These are phyloP conservation scores for Actinostola sp. DNA, from an alignment of 92 coral and sea anemone genomes.

Conservation along the genomic window DNA sequence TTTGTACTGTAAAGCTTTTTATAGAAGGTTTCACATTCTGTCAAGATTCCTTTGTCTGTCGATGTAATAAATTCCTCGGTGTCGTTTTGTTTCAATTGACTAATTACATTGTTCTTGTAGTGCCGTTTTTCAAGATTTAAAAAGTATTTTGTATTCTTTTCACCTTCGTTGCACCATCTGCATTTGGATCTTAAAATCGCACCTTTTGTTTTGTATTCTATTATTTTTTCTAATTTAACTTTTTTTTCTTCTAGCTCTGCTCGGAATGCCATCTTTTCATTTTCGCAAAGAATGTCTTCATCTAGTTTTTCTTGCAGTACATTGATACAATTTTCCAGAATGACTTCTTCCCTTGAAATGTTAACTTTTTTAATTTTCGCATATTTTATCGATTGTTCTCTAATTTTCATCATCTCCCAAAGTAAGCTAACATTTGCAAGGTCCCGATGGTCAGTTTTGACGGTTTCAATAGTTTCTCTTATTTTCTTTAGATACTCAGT, in stretches of 20 bases:
- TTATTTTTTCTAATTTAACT: conserved; percentile 18
- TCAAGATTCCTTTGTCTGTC: too few relatives aligned
- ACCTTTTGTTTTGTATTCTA: conserved; percentile 22
- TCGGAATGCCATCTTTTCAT: neutral
- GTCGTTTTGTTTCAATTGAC: conserved; percentile 8
- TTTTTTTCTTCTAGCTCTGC: conserved; percentile 7
- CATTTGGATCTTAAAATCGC: conserved; percentile 30
- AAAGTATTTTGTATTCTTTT: too few relatives aligned
- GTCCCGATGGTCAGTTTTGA: neutral
- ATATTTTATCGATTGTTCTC: conserved; percentile 32
- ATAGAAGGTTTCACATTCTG: too few relatives aligned
- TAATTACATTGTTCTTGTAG: conserved; percentile 7
- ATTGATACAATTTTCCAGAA: neutral
- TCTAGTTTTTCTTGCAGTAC: conserved; percentile 1
- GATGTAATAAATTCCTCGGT: too few relatives aligned
- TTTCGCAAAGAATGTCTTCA: neutral
- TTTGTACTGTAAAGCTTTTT: too few relatives aligned
- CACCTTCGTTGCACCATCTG: conserved; percentile 34
- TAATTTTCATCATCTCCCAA: conserved; percentile 51
- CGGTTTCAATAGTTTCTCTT: conserved; percentile 10
- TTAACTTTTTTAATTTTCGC: conserved; percentile 20
- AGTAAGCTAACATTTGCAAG: conserved; percentile 1
- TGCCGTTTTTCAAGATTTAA: conserved; percentile 1
- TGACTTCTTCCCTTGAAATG: conserved; percentile 15
- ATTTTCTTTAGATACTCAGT: conserved; percentile 40